Evolutionary conservation across 2,113 vertebrate genomes (phyloP).

Genomic region (Atrichornis clamosus): DNA sequence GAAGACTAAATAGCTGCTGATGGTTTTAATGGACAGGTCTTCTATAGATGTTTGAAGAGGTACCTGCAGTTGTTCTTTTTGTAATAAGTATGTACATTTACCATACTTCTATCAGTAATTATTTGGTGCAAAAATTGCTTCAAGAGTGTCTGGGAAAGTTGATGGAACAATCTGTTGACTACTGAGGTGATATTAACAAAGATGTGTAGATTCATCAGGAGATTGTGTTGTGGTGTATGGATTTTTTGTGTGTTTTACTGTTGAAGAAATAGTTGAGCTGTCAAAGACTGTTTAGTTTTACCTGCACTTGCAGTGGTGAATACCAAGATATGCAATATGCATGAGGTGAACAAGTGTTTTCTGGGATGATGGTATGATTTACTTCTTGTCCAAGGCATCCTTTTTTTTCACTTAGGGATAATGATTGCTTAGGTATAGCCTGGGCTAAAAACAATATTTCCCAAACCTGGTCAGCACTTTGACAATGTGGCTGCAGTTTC

Average conservation of each 20-base stretch:
- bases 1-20: background rate
- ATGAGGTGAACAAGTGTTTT: background rate
- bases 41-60: background rate
- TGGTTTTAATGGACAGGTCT: background rate
- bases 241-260: background rate
- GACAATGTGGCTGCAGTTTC: background rate
- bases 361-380: background rate
- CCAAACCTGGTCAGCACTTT: background rate
- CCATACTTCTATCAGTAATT: background rate
- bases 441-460: background rate
- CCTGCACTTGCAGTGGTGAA: background rate
- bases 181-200: background rate
- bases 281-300: background rate
- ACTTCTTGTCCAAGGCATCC: background rate
- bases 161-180: background rate
- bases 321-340: fast-evolving
- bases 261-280: background rate
- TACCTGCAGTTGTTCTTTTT: background rate
- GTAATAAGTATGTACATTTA: background rate
- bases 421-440: background rate
- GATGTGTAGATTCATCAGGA: background rate
- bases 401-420: background rate
- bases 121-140: background rate
- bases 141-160: background rate
- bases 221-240: background rate